A percentile compares a stretch with the other conserved stretches of the same genome.
Evolutionary conservation across 2,113 vertebrate genomes (phyloP).

Genomic region (Campylomormyrus tamandua): DNA sequence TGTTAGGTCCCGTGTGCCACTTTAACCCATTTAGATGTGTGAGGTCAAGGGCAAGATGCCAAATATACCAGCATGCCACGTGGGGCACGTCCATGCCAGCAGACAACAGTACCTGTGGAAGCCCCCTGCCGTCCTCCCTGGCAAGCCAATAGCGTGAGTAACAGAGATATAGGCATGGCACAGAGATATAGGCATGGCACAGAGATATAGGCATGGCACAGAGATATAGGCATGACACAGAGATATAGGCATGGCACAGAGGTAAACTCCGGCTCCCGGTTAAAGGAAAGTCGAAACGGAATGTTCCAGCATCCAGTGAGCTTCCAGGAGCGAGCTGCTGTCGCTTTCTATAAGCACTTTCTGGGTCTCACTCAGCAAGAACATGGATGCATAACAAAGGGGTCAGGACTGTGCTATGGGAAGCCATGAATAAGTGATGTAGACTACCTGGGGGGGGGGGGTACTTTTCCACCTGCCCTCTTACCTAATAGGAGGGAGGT

Average conservation of each 20-base stretch:
- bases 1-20: background rate
- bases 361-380: slow-evolving; percentile 39
- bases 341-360: background rate
- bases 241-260: background rate
- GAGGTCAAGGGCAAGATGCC: background rate
- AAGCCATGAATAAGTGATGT: slow-evolving; percentile 35
- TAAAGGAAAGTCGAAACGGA: background rate
- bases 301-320: background rate
- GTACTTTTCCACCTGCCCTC: slow-evolving; percentile 35
- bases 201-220: no score
- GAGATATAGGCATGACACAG: no score
- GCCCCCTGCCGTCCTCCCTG: background rate
- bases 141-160: background rate
- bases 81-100: background rate
- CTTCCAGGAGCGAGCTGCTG: background rate
- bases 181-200: background rate
- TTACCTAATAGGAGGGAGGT: slow-evolving; percentile 40
- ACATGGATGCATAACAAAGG: slow-evolving; percentile 25
- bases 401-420: slow-evolving; percentile 29
- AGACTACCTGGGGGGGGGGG: slow-evolving; percentile 26
- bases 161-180: background rate
- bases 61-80: background rate
- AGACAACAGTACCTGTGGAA: background rate
- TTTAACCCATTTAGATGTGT: background rate
- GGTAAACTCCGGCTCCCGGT: background rate